phyloP scores from a whole-genome alignment of 1,140 invertebrate genomes.

The Caenorhabditis remanei region DNA sequence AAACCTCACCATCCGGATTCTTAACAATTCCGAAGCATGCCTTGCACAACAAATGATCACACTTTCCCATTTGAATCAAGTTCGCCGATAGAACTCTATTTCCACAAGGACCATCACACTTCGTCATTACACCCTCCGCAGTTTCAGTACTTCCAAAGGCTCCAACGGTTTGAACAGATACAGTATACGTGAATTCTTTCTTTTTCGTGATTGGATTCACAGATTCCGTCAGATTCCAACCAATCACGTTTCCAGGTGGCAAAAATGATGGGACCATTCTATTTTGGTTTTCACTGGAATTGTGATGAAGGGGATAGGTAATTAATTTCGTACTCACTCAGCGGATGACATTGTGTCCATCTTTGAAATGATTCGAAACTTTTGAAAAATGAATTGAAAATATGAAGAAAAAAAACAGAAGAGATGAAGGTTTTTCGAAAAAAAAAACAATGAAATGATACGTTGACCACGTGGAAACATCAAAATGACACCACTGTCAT shows the following conservation, averaged over 20 bases:
- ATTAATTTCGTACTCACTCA: neutral
- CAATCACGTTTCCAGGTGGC: constrained; percentile 3
- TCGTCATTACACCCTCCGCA: neutral
- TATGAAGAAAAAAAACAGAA: too few species aligned
- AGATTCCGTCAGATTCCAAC: constrained; percentile 24
- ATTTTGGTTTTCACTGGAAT: neutral
- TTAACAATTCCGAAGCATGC: constrained; percentile 28
- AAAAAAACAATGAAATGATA: too few species aligned
- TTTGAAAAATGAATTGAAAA: too few species aligned
- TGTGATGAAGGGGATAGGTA: neutral
- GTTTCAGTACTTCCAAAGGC: constrained; percentile 6
- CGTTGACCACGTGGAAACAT: too few species aligned
- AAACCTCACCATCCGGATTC: constrained; percentile 22
- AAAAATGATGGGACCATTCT: constrained; percentile 8
- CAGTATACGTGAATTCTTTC: constrained; percentile 25
- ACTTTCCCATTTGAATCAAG: constrained; percentile 31
- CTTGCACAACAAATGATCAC: constrained; percentile 30
- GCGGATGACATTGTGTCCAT: too few species aligned
- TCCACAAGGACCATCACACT: constrained; percentile 40
- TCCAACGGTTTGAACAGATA: constrained; percentile 42
- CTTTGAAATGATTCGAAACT: too few species aligned
- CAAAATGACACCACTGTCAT: too few species aligned
- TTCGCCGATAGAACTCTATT: neutral
- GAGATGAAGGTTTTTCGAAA: too few species aligned
- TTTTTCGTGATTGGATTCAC: constrained; percentile 30